Base-by-base conservation (phyloP, 2,113 vertebrate genomes). In the Andinoacara biseriatus region DNA sequence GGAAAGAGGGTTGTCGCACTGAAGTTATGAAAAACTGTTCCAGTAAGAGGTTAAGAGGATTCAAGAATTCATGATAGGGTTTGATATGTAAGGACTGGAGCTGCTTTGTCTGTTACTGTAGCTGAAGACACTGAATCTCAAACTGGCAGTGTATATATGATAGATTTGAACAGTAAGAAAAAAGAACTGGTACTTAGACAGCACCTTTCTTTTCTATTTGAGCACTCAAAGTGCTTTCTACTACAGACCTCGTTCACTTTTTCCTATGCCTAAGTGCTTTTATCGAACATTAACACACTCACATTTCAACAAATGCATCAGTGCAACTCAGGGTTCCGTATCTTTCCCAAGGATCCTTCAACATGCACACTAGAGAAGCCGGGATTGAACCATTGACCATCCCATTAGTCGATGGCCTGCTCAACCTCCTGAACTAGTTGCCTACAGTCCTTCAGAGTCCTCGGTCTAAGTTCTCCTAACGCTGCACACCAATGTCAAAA, bases 201-300 rank as follows among this genome's bases (percentile, higher is more conserved):
- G n/a, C 38, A 43, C 38, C 38, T 43, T 65, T 65, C 38, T 43
- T 24, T 65, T 65, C n/a, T 43, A 40, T 26, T 67, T 46, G 22
- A 67, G 63, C 26, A 67, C 38, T 67, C n/a, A 67, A 26, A 46
- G 43, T 67, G 62, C 13, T 67, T 67, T 67, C 62, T 46, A 67
- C 38, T 67, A 46, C 22, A 46, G 43, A 22, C 38, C 38, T 67
- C 2, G 0, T 46, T 67, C 63, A 10, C 0, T 0, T 6, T 67
- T 67, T 67, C 14, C 46, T 67, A 67, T 46, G 46, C 10, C 38
- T 40, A 40, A 40, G 38, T 10, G 38, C 10, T 10, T 40, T 40
- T 10, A 40, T 40, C 38, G 17, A 26, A 46, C 8, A 46, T 46
- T 67, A 67, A 46, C 22, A 67, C 46, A 1, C 62, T 67, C 14